Percentiles rank a stretch among this genome's conserved stretches.
These are phyloP conservation scores for Lepidocyrtinus sp. DNA, from an alignment of 2,888 invertebrate genomes.

Conservation along the genomic window DNA sequence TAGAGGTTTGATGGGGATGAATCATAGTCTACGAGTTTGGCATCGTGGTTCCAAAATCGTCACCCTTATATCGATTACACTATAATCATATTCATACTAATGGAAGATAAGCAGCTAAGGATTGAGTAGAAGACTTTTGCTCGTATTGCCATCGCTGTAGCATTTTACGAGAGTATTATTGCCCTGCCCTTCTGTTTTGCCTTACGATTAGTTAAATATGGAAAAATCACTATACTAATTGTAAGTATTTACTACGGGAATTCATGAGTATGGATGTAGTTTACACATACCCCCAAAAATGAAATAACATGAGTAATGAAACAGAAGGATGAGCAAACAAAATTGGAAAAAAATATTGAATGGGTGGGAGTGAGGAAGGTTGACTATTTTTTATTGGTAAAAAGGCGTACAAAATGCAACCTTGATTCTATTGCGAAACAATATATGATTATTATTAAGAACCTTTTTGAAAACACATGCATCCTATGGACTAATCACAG, in stretches of 20 bases:
- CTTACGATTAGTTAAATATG: not conserved
- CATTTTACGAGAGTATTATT: not conserved
- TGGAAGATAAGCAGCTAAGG: not conserved
- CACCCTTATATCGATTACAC: conserved; percentile 12
- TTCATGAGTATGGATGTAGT: too few species aligned
- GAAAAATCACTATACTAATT: too few species aligned
- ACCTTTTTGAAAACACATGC: too few species aligned
- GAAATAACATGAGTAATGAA: not conserved
- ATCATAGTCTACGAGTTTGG: too few species aligned
- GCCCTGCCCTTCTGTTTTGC: conserved; percentile 19
- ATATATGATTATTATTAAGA: too few species aligned
- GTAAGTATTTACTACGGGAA: too few species aligned
- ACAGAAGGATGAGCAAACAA: not conserved
- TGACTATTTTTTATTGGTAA: not conserved
- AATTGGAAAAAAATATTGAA: not conserved
- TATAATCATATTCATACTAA: conserved; percentile 29
- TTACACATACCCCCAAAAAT: too few species aligned
- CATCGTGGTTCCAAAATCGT: conserved; percentile 41
- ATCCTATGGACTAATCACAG: too few species aligned
- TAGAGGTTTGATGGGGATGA: too few species aligned
- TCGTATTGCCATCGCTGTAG: not conserved
- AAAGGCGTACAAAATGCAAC: not conserved
- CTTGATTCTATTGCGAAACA: not conserved
- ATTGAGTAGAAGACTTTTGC: not conserved
- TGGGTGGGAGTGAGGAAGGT: not conserved